Evolutionary conservation across 1,140 invertebrate species (phyloP), one percentile per base, ranked within the genome.

Genomic region (Zaprionus tsacasi): DNA sequence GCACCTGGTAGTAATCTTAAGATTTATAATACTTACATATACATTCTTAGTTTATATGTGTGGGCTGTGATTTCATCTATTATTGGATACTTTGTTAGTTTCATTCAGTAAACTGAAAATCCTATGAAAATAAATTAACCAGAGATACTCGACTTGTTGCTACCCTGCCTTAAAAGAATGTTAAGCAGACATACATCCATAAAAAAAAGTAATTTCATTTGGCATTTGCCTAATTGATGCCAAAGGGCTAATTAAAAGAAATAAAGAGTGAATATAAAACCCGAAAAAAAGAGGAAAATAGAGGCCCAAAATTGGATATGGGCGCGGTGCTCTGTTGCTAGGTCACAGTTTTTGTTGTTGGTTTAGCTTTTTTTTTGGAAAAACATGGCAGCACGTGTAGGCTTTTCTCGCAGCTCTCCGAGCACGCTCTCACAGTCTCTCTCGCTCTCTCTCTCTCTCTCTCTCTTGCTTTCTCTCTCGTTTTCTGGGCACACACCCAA

Each of bases 401-500:
- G 33, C 11, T 55, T 15, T 21, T 5, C 30, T 6, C 13, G 15
- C 21, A 30, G 27, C 27, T 30, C 27, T n/a, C 5, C 13, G 1
- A n/a, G 45, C 17, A 2, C 58, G 8, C 40, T 52, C 33, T 15
- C 38, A n/a, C 64, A 33, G 4, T 57, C 55, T 57, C 55, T 38
- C 43, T 13, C 30, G 10, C 40, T 43, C 13, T 6, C 13, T 7
- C 38, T 3, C 2, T 43, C 38, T 6, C 12, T 13, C 30, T 59
- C 45, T 30, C 33, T 35, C n/a, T 45, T 27, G 1, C 15, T 27
- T 55, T 58, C n/a, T 57, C 13, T 58, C 13, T 38, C 12, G n/a
- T 15, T 38, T 48, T 12, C 8, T 52, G 61, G 73, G 48, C 73
- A 71, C 73, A 56, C 68, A 69, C 63, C 74, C 69, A 72, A 76